Base-by-base conservation (phyloP, 2,888 invertebrate genomes). In the Nezara viridula region DNA sequence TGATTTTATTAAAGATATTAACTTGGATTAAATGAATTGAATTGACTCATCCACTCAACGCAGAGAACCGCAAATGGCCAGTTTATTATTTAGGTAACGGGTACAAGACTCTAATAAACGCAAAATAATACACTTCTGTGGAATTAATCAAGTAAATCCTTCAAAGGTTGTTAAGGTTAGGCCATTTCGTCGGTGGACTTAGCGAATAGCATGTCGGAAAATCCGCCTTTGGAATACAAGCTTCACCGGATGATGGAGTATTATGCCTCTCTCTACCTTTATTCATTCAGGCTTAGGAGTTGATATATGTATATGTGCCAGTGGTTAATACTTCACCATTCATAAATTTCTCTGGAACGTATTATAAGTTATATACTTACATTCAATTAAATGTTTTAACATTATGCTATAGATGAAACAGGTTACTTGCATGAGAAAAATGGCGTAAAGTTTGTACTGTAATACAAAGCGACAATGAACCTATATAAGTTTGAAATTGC, bases 91-190 rank as follows among this genome's bases (percentile, higher is more conserved):
- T 55, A 55, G 55, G n/a, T 55, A 60, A 60, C 27, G 60, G 60
- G 16, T 16, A 27, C 3, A 14, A 21, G 27, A 32, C 16, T 27
- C 27, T 5, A 60, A 60, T 60, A 32, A 60, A 32, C 14, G 27
- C 4, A 60, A 60, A 60, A 16, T 60, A 16, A 60, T 32, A 60
- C 14, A 14, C 6, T n/a, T 60, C 4, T 27, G n/a, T 60, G 32
- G 60, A 60, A 60, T 60, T 32, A 60, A 60, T 60, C 60, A 60
- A 60, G 27, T 60, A 60, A 60, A 60, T 60, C 60, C 60, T 14
- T 60, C 60, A 60, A 60, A 60, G 60, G 14, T 32, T 60, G 27
- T 9, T 55, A 55, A n/a, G 60, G 27, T 60, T 12, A 60, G 60
- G 27, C 5, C n/a, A 27, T 60, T 60, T 16, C 27, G 27, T 14